These are phyloP conservation scores for Chrysemys picta DNA, from an alignment of 2,113 vertebrate species.

Conservation along the genomic window DNA sequence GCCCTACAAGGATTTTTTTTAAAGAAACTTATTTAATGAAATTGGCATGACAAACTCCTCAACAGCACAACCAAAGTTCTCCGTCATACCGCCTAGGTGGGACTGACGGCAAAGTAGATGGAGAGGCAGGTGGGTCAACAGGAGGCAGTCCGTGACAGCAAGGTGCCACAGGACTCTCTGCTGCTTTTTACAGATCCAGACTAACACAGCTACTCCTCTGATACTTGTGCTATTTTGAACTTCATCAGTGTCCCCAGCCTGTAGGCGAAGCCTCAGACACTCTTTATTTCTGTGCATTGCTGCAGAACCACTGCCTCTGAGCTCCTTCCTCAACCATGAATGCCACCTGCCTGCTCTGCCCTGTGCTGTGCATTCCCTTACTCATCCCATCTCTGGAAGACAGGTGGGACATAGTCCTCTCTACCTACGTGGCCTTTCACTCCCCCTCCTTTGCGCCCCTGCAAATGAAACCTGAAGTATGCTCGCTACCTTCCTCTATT, in stretches of 20 bases:
- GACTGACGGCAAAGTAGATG: not conserved
- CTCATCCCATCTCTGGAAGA: not conserved
- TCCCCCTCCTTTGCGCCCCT: not conserved
- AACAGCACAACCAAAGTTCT: not conserved
- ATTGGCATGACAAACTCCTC: not conserved
- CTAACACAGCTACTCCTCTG: no score
- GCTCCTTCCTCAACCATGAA: not conserved
- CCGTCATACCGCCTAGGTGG: not conserved
- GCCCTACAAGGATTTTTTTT: not conserved
- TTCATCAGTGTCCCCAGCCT: not conserved
- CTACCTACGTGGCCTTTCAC: rapidly evolving
- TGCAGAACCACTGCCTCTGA: not conserved
- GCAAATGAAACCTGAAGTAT: not conserved
- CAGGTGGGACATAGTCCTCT: not conserved
- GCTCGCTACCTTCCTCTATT: not conserved
- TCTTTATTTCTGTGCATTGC: not conserved
- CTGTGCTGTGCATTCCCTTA: not conserved
- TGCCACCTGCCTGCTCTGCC: not conserved
- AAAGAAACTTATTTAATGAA: not conserved
- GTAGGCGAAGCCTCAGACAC: not conserved
- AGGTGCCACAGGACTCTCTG: no score
- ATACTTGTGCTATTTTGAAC: not conserved
- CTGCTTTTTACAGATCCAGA: no score
- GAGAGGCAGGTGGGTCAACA: no score
- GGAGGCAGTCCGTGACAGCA: not conserved